Base-by-base conservation (phyloP, 1,140 invertebrate genomes). In the Heliconius himera region DNA sequence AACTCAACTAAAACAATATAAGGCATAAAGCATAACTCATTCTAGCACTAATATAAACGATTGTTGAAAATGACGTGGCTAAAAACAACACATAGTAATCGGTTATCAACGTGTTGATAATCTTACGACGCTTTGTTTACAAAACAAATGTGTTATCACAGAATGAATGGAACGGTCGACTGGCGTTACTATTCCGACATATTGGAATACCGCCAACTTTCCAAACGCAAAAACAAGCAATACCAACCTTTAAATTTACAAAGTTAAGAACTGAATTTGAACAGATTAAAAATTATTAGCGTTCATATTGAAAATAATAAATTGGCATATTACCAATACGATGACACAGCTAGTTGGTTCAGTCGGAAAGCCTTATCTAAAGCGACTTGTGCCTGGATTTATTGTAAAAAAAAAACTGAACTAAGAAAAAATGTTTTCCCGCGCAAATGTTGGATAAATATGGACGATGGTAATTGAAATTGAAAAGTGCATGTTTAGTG, bases 381-480 rank as follows among this genome's bases (percentile, higher is more conserved):
- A 80, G 81, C 80, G 81, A 79, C 77, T 80, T 79, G 78, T 84
- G 83, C 80, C 81, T 85, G 76, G n/a, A 56, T 66, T 66, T n/a
- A 16, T 26, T 66, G 26, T 26, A 66, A 66, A 26, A 79, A n/a
- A 76, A 81, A 81, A 85, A 81, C 87, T 81, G 51, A 78, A 87
- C 85, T 83, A 83, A 81, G 77, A 85, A 85, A 81, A 84, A 86
- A 92, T 91, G 90, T 76, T 89, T 87, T 87, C 84, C 77, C 85
- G 84, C 88, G 87, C 87, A 78, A 90, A 89, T 82, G 83, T 76
- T 82, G 80, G 84, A 87, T 89, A 90, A 89, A 85, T 83, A 93
- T 93, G 92, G 91, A 92, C 91, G 86, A 92, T 92, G 92, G 91
- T 93, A 93, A 78, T 73, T 78, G 76, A 77, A 79, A 20, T 79